Base-by-base conservation (phyloP, 2,113 vertebrate species). In the Catharus minimus region DNA sequence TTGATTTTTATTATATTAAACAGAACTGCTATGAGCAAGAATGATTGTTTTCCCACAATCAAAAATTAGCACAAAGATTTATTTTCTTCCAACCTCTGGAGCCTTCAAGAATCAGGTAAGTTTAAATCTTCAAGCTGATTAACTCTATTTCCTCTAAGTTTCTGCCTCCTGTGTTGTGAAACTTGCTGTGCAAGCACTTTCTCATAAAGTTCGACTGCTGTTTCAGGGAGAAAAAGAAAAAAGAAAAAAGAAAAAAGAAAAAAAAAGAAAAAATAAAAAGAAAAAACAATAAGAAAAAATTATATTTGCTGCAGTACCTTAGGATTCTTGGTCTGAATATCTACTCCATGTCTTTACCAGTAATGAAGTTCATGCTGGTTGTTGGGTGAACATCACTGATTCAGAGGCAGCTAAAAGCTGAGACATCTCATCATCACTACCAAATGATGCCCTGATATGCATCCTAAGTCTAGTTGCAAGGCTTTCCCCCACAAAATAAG, bases 321-420 rank as follows among this genome's bases (percentile, higher is more conserved):
- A 64, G 21, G 23, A 28, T 44, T 90, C 15, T 43, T 36, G 2
- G 11, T 62, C 39, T 71, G 24, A 13, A 27, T 58, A 85, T 15
- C 10, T 7, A 41, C 10, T 30, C 4, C 4, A 0, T 17, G 5
- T 33, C 10, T 62, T 53, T 53, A 27, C 3, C 28, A 39, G 15
- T 23, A 57, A 65, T 10, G 36, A 80, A 65, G 15, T 4, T 81
- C 38, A 53, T 1, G 1, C 1, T 1, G 1, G 5, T 36, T 80
- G 14, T 23, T 75, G 33, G 30, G 15, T 49, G 19, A 58, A 38
- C 8, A 16, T 43, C 10, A 50, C 5, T 47, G 28, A 55, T 57
- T 81, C 44, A 69, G 13, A 57, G 28, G 41, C 0, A 69, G 2
- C 8, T 66, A 58, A 91, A 71, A 38, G 11, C 28, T 28, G 30